A percentile compares a stretch with the other conserved stretches of the same genome.
These are phyloP conservation scores for Adelges cooleyi DNA, from an alignment of 1,140 invertebrate species.

Conservation along the genomic window DNA sequence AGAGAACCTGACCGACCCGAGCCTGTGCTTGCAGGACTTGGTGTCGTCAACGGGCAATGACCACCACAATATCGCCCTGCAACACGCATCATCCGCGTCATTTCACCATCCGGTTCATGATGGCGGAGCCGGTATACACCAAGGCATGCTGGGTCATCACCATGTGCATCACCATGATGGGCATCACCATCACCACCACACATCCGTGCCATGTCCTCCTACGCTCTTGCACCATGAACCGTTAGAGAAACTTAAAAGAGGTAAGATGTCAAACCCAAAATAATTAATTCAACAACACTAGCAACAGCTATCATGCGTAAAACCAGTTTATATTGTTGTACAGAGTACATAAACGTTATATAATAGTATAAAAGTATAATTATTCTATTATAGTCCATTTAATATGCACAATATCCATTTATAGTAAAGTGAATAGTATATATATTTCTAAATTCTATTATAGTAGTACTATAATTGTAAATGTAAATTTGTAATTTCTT, in stretches of 20 bases:
- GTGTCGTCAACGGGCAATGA: constrained; percentile 42
- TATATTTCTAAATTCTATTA: too few species aligned
- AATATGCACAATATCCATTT: too few species aligned
- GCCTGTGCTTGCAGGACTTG: constrained; percentile 62
- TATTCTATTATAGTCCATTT: too few species aligned
- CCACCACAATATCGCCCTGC: constrained; percentile 36
- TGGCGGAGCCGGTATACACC: constrained; percentile 35
- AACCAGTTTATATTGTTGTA: too few species aligned
- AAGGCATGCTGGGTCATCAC: constrained; percentile 52
- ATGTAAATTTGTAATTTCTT: too few species aligned
- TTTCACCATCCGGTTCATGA: constrained; percentile 47
- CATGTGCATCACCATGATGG: constrained; percentile 42
- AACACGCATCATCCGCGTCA: constrained; percentile 38
- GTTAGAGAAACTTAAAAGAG: constrained; percentile 68
- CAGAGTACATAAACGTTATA: too few species aligned
- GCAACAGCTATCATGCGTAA: too few species aligned
- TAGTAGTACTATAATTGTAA: too few species aligned
- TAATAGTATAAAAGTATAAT: too few species aligned
- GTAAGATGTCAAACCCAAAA: constrained; percentile 46
- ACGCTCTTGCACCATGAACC: constrained; percentile 54
- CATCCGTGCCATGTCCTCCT: constrained; percentile 35
- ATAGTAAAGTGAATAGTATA: too few species aligned
- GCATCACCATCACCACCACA: constrained; percentile 42
- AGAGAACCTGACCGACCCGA: constrained; percentile 49
- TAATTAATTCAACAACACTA: too few species aligned